Percentiles rank a stretch among this genome's conserved stretches.
Conservation (phyloP, 2,888 invertebrate genomes). For the Dimorphilus gyrociliatus region DNA sequence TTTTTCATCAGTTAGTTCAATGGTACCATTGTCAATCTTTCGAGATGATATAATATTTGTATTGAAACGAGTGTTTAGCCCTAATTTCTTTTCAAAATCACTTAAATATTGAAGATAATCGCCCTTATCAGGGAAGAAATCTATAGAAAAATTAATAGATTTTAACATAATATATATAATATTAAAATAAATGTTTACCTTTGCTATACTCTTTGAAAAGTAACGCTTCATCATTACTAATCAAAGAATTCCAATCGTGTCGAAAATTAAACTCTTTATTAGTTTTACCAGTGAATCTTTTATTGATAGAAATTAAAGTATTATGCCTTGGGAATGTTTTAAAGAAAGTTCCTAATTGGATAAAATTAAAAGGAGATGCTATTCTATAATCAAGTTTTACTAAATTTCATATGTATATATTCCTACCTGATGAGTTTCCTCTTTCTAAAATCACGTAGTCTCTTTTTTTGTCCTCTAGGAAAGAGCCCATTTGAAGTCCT, state of each 20-base stretch:
- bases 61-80: conserved; percentile 33
- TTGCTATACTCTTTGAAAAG: conserved; percentile 18
- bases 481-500: conserved; percentile 38
- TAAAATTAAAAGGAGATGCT: too few species aligned
- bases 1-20: too few species aligned
- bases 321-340: conserved; percentile 33
- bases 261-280: conserved; percentile 38
- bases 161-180: too few species aligned
- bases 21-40: too few species aligned
- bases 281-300: conserved; percentile 30
- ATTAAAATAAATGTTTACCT: too few species aligned
- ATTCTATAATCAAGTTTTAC: too few species aligned
- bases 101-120: conserved; percentile 28
- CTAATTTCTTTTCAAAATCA: conserved; percentile 23
- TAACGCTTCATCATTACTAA: conserved; percentile 26
- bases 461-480: conserved; percentile 23
- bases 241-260: conserved; percentile 39
- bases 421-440: too few species aligned
- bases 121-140: conserved; percentile 26
- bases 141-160: too few species aligned
- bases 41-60: too few species aligned
- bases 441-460: conserved; percentile 39
- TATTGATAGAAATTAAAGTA: conserved; percentile 38
- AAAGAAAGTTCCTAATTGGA: conserved; percentile 35
- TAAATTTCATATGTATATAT: too few species aligned